These are phyloP conservation scores for Hiodon alosoides DNA, from an alignment of 2,113 vertebrate genomes.

Conservation along the genomic window DNA sequence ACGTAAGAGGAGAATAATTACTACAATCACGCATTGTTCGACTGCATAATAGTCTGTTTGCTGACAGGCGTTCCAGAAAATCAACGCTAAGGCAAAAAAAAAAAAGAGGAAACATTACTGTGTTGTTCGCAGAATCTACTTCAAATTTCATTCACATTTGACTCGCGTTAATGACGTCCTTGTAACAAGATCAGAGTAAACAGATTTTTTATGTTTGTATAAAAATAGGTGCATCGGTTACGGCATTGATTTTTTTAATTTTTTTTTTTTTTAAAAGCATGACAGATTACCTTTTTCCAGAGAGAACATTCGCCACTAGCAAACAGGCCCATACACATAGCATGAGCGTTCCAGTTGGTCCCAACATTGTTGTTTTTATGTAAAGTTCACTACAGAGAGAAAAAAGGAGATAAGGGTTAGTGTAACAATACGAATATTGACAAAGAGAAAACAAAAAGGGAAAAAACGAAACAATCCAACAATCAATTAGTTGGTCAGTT, in stretches of 20 bases:
- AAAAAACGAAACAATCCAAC: no score
- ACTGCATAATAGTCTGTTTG: slow-evolving; percentile 11
- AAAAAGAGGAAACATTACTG: neutral
- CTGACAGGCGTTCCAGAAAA: slow-evolving; percentile 9
- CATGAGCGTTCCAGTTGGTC: slow-evolving; percentile 65
- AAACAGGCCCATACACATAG: slow-evolving; percentile 81
- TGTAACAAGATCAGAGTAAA: slow-evolving; percentile 15
- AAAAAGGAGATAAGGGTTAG: slow-evolving; percentile 40
- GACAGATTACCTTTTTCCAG: slow-evolving; percentile 82
- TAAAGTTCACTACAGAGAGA: slow-evolving; percentile 71
- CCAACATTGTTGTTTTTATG: slow-evolving; percentile 73
- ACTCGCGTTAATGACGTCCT: slow-evolving; percentile 32
- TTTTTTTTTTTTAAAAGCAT: slow-evolving; percentile 19
- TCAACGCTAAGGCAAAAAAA: slow-evolving; percentile 10
- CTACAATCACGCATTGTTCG: neutral
- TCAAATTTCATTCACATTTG: slow-evolving; percentile 45
- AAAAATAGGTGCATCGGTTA: neutral
- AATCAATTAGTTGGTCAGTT: no score
- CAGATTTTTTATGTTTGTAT: slow-evolving; percentile 1
- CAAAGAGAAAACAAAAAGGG: neutral
- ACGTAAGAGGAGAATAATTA: slow-evolving; percentile 13
- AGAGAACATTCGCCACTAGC: slow-evolving; percentile 66
- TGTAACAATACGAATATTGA: neutral
- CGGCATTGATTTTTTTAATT: neutral
- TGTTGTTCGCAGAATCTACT: slow-evolving; percentile 44